Evolutionary conservation across 2,113 vertebrate genomes (phyloP).

Genomic region (Myrmecobius fasciatus): DNA sequence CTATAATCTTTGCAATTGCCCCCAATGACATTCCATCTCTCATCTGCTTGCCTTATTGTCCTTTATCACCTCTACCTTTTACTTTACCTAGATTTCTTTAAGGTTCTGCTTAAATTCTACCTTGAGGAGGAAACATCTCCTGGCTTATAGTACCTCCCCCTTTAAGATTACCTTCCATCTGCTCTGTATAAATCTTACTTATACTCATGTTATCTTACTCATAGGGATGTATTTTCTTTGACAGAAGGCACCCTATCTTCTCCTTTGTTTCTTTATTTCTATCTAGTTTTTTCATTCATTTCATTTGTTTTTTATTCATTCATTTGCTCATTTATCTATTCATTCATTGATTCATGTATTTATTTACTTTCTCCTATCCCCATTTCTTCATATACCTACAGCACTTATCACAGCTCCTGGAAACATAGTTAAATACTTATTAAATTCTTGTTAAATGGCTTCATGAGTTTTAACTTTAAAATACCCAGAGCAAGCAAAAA

Average conservation of each 20-base stretch:
- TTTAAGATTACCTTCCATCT: not conserved
- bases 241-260: not conserved
- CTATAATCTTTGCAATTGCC: not conserved
- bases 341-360: too few species aligned
- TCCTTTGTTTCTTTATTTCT: too few species aligned
- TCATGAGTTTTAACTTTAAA: not conserved
- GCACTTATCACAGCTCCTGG: not conserved
- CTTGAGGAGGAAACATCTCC: not conserved
- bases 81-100: not conserved
- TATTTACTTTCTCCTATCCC: too few species aligned
- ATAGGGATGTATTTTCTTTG: not conserved
- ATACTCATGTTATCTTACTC: not conserved
- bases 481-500: not conserved
- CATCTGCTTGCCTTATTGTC: not conserved
- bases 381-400: not conserved
- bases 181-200: not conserved
- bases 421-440: not conserved
- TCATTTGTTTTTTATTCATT: too few species aligned
- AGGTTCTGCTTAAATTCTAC: not conserved
- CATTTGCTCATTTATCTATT: too few species aligned
- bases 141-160: not conserved
- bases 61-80: not conserved
- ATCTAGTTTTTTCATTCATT: too few species aligned
- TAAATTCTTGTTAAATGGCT: not conserved
- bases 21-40: not conserved